These are phyloP conservation scores for Pogona vitticeps DNA, from an alignment of 2,113 vertebrate species.

Conservation along the genomic window DNA sequence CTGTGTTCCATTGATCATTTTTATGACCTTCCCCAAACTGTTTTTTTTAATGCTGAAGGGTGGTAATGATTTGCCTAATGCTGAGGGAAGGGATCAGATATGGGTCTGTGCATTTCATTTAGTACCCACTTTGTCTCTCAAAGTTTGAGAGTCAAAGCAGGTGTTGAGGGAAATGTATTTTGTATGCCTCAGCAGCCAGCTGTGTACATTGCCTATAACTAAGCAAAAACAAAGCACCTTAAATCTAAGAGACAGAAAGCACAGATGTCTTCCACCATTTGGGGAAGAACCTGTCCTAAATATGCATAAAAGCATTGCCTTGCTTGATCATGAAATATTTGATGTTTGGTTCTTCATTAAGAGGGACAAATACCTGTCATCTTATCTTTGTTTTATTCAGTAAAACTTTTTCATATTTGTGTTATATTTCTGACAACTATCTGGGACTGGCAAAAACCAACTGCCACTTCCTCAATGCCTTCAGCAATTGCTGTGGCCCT, in stretches of 20 bases:
- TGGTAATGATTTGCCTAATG: not conserved
- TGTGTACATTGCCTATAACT: too few relatives aligned
- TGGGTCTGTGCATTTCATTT: not conserved
- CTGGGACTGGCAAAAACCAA: not conserved
- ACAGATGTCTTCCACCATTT: too few relatives aligned
- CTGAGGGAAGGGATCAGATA: not conserved
- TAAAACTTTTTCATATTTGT: not conserved
- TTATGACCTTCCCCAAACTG: not conserved
- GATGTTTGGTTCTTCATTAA: not conserved
- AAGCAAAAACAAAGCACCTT: too few relatives aligned
- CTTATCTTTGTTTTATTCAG: not conserved
- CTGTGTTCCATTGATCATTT: not conserved
- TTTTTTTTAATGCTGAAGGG: not conserved
- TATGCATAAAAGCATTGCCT: too few relatives aligned
- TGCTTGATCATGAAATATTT: not conserved
- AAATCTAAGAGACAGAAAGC: too few relatives aligned
- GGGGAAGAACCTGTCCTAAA: too few relatives aligned
- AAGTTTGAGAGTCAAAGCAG: not conserved
- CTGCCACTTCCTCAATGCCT: not conserved
- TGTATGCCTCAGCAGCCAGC: too few relatives aligned
- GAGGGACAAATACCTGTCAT: too few relatives aligned
- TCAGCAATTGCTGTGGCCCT: not conserved
- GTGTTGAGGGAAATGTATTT: too few relatives aligned
- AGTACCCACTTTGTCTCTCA: not conserved
- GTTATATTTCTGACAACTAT: not conserved